Percentiles rank a stretch among this genome's conserved stretches.
phyloP scores from a whole-genome alignment of 1,140 invertebrate genomes.

The Drosophila ercepeae region DNA sequence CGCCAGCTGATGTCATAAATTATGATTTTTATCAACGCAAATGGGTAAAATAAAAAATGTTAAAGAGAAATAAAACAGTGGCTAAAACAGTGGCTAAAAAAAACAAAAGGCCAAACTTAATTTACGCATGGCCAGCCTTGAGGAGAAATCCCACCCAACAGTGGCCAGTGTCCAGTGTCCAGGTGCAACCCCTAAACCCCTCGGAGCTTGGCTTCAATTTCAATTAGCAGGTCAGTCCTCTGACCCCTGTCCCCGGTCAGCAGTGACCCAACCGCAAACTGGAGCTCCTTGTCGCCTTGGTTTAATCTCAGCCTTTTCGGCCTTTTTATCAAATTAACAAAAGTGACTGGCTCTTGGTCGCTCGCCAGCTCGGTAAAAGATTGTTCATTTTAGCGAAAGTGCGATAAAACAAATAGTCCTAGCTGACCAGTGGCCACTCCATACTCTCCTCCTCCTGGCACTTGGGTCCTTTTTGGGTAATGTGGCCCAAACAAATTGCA shows the following conservation, averaged over 20 bases:
- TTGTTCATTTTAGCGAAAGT: slow-evolving; percentile 80
- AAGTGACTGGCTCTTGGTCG: slow-evolving; percentile 51
- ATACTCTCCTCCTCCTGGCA: slow-evolving; percentile 5
- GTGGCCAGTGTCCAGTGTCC: not conserved
- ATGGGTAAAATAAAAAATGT: slow-evolving; percentile 75
- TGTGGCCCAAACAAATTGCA: slow-evolving; percentile 77
- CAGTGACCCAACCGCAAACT: slow-evolving; percentile 28
- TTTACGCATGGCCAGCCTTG: slow-evolving; percentile 67
- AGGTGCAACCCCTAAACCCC: slow-evolving; percentile 56
- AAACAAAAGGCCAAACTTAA: slow-evolving; percentile 65
- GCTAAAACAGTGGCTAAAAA: too few species aligned
- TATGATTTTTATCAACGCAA: slow-evolving; percentile 82
- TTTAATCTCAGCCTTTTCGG: slow-evolving; percentile 72
- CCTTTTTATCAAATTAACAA: slow-evolving; percentile 84
- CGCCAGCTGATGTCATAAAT: slow-evolving; percentile 78
- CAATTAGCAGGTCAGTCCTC: slow-evolving; percentile 45
- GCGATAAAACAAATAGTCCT: slow-evolving; percentile 82
- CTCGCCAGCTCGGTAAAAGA: slow-evolving; percentile 24
- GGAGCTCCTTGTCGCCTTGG: slow-evolving; percentile 47
- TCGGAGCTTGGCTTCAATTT: slow-evolving; percentile 49
- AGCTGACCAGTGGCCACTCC: slow-evolving; percentile 16
- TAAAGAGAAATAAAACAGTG: slow-evolving; percentile 46
- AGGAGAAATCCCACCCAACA: slow-evolving; percentile 9
- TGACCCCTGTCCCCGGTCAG: not conserved
- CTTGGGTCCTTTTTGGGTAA: slow-evolving; percentile 18